Percentiles rank a stretch among this genome's conserved stretches.
Conservation (phyloP, 2,888 invertebrate species). For the Elegia similella region DNA sequence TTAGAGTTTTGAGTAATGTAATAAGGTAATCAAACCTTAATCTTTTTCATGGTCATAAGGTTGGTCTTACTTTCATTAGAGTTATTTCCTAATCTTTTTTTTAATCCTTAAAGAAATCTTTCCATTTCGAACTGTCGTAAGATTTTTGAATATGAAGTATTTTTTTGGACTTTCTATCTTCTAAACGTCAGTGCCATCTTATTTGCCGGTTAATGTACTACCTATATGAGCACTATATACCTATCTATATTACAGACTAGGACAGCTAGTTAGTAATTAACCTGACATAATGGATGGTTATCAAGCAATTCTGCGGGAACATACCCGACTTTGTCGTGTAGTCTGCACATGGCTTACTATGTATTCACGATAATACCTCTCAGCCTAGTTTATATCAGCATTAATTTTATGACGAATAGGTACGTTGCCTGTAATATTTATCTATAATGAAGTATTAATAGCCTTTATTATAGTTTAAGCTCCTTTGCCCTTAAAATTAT, state of each 20-base stretch:
- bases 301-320: constrained; percentile 67
- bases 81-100: neutral
- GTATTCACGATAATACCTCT: neutral
- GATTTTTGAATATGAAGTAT: neutral
- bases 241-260: constrained; percentile 22
- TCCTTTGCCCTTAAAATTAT: too few relatives aligned
- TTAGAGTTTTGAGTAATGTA: too few relatives aligned
- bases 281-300: constrained; percentile 66
- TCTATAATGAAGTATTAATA: too few relatives aligned
- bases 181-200: neutral
- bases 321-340: constrained; percentile 51
- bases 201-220: constrained; percentile 6
- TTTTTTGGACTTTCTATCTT: neutral
- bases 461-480: too few relatives aligned
- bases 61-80: too few relatives aligned
- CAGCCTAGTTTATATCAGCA: neutral
- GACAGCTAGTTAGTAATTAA: constrained; percentile 56
- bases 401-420: neutral
- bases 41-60: too few relatives aligned
- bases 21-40: too few relatives aligned
- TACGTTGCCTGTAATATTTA: neutral
- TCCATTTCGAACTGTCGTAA: neutral
- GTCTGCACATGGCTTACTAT: constrained; percentile 19
- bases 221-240: constrained; percentile 16
- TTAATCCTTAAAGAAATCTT: too few relatives aligned